Evolutionary conservation across 2,888 invertebrate genomes (phyloP).

Genomic region (Glyphotaelius pellucidus): DNA sequence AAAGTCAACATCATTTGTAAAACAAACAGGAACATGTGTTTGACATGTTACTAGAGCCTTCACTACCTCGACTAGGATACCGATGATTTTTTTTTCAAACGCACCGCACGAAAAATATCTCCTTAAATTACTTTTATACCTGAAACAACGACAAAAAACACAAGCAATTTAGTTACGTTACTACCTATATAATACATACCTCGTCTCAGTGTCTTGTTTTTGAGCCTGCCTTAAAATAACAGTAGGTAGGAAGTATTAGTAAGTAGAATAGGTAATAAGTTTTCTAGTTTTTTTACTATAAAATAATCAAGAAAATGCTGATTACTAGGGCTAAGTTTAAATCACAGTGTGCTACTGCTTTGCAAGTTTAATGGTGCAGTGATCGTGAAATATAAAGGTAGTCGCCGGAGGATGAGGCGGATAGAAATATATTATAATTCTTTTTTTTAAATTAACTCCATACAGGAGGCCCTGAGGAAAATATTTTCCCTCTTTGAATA

Average conservation of each 20-base stretch:
- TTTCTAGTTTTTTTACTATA: too few species aligned
- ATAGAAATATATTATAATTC: not conserved
- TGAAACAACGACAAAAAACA: constrained; percentile 28
- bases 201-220: not conserved
- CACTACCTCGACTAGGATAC: not conserved
- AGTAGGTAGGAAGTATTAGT: too few species aligned
- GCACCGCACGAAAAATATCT: constrained; percentile 43
- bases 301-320: too few species aligned
- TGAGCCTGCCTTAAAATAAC: not conserved
- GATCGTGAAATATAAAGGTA: too few species aligned
- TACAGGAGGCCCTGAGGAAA: too few species aligned
- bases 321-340: not conserved
- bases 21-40: constrained; percentile 65
- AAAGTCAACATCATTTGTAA: constrained; percentile 63
- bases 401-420: not conserved
- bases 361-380: not conserved
- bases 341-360: not conserved
- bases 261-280: too few species aligned
- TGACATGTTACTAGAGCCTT: constrained; percentile 65
- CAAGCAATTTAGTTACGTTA: not conserved
- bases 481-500: too few species aligned
- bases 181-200: not conserved
- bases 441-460: too few species aligned
- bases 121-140: constrained; percentile 49
- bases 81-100: constrained; percentile 57